These are phyloP conservation scores for Aphyosemion australe DNA, from an alignment of 2,113 vertebrate species.

Conservation along the genomic window DNA sequence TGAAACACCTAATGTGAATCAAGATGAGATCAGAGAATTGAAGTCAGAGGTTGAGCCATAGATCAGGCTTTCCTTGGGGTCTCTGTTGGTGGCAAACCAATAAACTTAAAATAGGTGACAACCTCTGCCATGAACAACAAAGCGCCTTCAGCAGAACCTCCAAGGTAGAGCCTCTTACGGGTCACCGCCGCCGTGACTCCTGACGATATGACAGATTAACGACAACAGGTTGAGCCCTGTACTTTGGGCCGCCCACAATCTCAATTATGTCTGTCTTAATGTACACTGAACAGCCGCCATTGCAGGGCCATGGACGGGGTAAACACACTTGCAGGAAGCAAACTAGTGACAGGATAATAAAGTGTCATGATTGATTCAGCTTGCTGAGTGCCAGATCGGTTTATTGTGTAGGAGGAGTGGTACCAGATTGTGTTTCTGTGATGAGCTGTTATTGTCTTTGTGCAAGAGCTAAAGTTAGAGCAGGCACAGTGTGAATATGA, in stretches of 20 bases:
- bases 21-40: slow-evolving; percentile 48
- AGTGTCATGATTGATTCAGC: slow-evolving; percentile 79
- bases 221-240: slow-evolving; percentile 77
- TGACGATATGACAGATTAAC: slow-evolving; percentile 82
- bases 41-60: slow-evolving; percentile 59
- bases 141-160: slow-evolving; percentile 68
- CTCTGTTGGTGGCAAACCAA: slow-evolving; percentile 75
- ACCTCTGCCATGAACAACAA: slow-evolving; percentile 73
- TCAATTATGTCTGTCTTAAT: slow-evolving; percentile 80
- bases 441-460: slow-evolving; percentile 53
- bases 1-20: slow-evolving; percentile 60
- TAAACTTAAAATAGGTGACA: slow-evolving; percentile 76
- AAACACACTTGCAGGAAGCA: slow-evolving; percentile 78
- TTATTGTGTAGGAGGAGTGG: slow-evolving; percentile 74
- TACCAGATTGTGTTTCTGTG: slow-evolving; percentile 72
- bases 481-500: slow-evolving; percentile 27
- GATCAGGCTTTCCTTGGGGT: slow-evolving; percentile 66
- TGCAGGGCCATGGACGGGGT: slow-evolving; percentile 73
- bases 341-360: slow-evolving; percentile 81
- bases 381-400: slow-evolving; percentile 70
- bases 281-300: slow-evolving; percentile 75
- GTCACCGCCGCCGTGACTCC: slow-evolving; percentile 67
- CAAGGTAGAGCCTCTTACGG: slow-evolving; percentile 71
- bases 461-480: slow-evolving; percentile 19
- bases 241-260: slow-evolving; percentile 76